A percentile compares a stretch with the other conserved stretches of the same genome.
Evolutionary conservation across 53 echinoderm and acorn worm genomes (phyloP).

Genomic region (Crossaster papposus): DNA sequence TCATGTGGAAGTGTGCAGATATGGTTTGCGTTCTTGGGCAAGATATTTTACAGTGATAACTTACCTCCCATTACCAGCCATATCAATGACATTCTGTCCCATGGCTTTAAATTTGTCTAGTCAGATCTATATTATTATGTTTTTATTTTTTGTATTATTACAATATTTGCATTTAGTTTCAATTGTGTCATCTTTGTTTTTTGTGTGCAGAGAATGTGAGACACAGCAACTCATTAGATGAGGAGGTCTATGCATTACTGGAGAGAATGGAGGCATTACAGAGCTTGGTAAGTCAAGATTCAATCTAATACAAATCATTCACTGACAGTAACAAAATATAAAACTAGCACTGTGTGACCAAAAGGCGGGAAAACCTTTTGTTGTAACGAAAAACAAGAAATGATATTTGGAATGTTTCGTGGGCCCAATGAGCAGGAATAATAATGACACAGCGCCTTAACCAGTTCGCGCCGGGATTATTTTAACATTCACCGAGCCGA

Average conservation of each 20-base stretch:
- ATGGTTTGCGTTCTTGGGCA: neutral
- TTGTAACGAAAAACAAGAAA: too few relatives aligned
- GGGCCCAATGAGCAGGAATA: too few relatives aligned
- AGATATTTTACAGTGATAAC: neutral
- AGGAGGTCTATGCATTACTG: conserved; percentile 86
- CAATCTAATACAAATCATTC: neutral
- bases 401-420: too few relatives aligned
- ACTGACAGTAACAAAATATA: too few relatives aligned
- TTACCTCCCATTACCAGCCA: neutral
- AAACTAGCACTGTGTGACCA: neutral
- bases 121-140: neutral
- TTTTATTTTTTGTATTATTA: neutral
- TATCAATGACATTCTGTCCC: too few relatives aligned
- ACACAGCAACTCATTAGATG: conserved; percentile 87
- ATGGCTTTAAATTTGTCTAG: too few relatives aligned
- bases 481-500: too few relatives aligned
- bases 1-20: too few relatives aligned
- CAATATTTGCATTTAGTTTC: neutral
- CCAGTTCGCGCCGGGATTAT: too few relatives aligned
- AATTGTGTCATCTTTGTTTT: neutral
- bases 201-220: conserved; percentile 78
- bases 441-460: too few relatives aligned
- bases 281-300: conserved; percentile 71
- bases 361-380: too few relatives aligned
- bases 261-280: conserved; percentile 96